These are phyloP conservation scores for Dallia pectoralis DNA, from an alignment of 2,797 vertebrate genomes.

Conservation along the genomic window DNA sequence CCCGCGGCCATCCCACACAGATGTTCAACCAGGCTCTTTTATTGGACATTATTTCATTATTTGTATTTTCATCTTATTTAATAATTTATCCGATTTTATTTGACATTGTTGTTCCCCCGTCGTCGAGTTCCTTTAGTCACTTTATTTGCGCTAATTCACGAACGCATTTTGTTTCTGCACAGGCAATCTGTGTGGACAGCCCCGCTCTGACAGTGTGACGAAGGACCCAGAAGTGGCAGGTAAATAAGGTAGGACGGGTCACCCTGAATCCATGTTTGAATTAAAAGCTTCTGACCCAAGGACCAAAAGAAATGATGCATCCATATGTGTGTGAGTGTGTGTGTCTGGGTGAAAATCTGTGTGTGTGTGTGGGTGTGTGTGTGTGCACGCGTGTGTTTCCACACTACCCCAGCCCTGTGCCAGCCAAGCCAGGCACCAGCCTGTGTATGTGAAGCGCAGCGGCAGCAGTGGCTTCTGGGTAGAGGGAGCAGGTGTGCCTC, in stretches of 20 bases:
- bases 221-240: not conserved
- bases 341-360: constrained; percentile 6
- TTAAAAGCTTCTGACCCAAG: not conserved
- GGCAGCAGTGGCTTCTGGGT: not conserved
- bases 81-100: constrained; percentile 36
- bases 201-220: not conserved
- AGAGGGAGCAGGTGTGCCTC: constrained; percentile 70
- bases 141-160: constrained; percentile 17
- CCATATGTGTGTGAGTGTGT: constrained; percentile 30
- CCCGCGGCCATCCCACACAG: constrained; percentile 76
- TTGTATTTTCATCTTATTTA: constrained; percentile 34
- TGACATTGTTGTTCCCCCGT: constrained; percentile 16
- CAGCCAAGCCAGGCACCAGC: constrained; percentile 63
- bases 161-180: constrained; percentile 42
- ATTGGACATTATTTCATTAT: constrained; percentile 70
- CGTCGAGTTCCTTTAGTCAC: constrained; percentile 28
- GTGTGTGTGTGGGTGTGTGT: constrained; percentile 28
- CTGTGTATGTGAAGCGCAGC: constrained; percentile 62
- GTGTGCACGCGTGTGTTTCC: not conserved
- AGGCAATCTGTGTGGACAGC: constrained; percentile 40
- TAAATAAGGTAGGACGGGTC: not conserved
- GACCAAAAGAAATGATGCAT: not conserved
- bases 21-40: constrained; percentile 77
- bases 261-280: not conserved
- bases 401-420: constrained; percentile 35